Evolutionary conservation across 64 coral and sea anemone species (phyloP), one percentile per base, ranked within the genome.

Genomic region (Stichodactyla helianthus): DNA sequence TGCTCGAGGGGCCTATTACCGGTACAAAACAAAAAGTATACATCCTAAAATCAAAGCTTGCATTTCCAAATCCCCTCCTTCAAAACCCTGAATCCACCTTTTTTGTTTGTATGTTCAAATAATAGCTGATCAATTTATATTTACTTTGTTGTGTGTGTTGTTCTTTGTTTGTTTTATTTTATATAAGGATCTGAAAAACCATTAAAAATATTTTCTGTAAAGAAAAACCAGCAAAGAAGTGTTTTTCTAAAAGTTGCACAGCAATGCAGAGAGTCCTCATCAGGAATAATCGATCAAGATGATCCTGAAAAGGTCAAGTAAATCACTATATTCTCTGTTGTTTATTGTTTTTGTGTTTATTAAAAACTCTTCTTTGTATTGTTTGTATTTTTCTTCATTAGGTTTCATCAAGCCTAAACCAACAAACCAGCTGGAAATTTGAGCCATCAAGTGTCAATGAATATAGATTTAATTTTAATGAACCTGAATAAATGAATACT

Each of bases 161-260:
- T 35, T 35, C 61, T 64, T 70, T 70, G 19, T 74, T 4, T 27
- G 25, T 10, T 31, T 31, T 74, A 9, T 27, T 71, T 64, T 20
- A n/a, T 26, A 9, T 17, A 16, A 81, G 78, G 6, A 81, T 22
- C 13, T 52, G 11, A 81, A 84, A 84, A 8, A 20, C n/a, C 83
- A 84, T 7, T 31, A 57, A 84, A 62, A 31, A 54, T 63, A 57
- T 84, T 19, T 59, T 7, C 87, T 53, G 91, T 96, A 15, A 87
- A 87, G 9, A 28, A 83, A 31, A 83, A 84, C 51, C 82, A 93
- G 52, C 94, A 93, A 55, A 96, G 77, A 68, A 96, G 94, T 77
- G 85, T 96, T 76, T 92, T 96, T 79, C 64, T 96, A 17, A 89
- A 86, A 85, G 94, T 93, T n/a, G 55, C 77, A 86, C 20, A 79